Percentiles rank a stretch among this genome's conserved stretches.
phyloP scores from a whole-genome alignment of 2,113 vertebrate species.

The Propithecus coquereli region DNA sequence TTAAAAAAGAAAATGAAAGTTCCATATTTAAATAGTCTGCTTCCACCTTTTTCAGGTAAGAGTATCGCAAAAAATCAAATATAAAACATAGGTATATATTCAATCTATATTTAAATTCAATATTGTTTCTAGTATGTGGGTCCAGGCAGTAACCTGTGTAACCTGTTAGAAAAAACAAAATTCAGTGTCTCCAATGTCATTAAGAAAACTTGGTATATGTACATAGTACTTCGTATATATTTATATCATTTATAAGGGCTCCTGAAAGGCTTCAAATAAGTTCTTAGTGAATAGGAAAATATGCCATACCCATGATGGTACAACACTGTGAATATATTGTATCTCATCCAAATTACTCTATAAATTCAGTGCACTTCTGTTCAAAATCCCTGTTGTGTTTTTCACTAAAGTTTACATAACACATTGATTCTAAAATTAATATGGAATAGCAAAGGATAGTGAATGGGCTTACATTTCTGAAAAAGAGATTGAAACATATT shows the following conservation, averaged over 20 bases:
- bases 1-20: slow-evolving; percentile 84
- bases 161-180: slow-evolving; percentile 6
- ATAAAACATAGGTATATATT: not conserved
- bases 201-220: not conserved
- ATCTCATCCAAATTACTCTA: not conserved
- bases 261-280: not conserved
- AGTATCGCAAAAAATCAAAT: not conserved
- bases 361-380: not conserved
- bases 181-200: slow-evolving; percentile 6
- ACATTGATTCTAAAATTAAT: not conserved
- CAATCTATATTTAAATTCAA: not conserved
- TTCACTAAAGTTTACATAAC: slow-evolving; percentile 1
- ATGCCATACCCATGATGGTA: not conserved
- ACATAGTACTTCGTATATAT: not conserved
- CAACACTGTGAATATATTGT: not conserved
- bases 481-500: not conserved
- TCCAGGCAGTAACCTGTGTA: not conserved
- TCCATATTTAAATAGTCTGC: slow-evolving; percentile 77
- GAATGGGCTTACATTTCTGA: not conserved
- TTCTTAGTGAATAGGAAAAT: not conserved
- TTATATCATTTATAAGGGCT: not conserved
- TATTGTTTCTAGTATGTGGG: not conserved
- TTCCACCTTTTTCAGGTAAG: slow-evolving; percentile 81
- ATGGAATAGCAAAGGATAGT: not conserved
- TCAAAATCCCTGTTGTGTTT: not conserved